Base-by-base conservation (phyloP, 2,113 vertebrate species). In the Meriones unguiculatus region DNA sequence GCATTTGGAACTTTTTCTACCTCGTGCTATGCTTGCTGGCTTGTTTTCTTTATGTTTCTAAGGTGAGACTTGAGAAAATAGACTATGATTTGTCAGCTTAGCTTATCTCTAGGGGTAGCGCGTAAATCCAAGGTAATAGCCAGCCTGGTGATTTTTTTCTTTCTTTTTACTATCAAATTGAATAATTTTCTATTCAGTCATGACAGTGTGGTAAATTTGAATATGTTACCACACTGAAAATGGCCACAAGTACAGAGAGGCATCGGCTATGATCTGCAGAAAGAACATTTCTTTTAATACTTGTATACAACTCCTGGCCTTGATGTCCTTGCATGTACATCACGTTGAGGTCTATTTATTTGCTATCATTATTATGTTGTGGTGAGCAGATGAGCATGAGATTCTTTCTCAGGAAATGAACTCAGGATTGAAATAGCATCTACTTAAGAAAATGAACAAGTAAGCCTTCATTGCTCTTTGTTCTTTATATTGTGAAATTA, bases 1-100 rank as follows among this genome's bases (percentile, higher is more conserved):
- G 70, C 85, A 2, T 76, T 18, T 64, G 89, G 52, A 94, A 77
- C 28, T 84, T 92, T 81, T 32, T 91, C 1, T 72, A 38, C 41
- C 10, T 81, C 8, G 18, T 6, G 41, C 7, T 54, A 35, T 76
- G 50, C 35, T 92, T 67, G 41, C 35, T 93, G 7, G 35, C 28
- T 90, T 20, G 25, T 86, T 62, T 87, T 89, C 20, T 67, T 65
- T 75, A 14, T 69, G 5, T 77, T 87, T 85, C 12, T 46, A 86
- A 72, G 24, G 84, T 90, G 6, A 72, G 1, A 90, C 78, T 95
- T 84, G 32, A 96, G 82, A 18, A 57, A 67, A 87, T 69, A 28
- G 7, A 93, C 59, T 28, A 14, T 22, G 9, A 87, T 30, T 69
- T 8, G 38, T 93, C 46, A 70, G 11, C 30, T 94, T 94, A 70